These are phyloP conservation scores for Brotula barbata DNA, from an alignment of 2,797 vertebrate species.

Conservation along the genomic window DNA sequence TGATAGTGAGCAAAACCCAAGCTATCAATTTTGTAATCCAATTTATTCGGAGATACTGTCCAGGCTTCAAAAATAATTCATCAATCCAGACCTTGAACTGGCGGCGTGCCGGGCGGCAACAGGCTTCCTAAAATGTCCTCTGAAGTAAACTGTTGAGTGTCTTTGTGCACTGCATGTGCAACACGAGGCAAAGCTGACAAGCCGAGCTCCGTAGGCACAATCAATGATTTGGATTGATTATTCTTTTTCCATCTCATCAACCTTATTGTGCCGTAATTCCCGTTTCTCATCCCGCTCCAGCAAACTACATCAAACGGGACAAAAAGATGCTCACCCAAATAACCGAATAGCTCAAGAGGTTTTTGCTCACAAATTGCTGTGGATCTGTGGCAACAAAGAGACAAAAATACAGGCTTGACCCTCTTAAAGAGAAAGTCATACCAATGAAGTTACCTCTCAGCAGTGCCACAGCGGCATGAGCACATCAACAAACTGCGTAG, in stretches of 20 bases:
- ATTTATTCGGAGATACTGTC: neutral
- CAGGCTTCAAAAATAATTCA: neutral
- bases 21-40: neutral
- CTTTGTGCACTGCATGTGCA: constrained; percentile 23
- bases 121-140: constrained; percentile 1
- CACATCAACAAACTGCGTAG: constrained; percentile 3
- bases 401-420: constrained; percentile 55
- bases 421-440: constrained; percentile 16
- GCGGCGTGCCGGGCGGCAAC: neutral
- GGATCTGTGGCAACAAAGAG: constrained; percentile 31
- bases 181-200: constrained; percentile 30
- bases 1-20: neutral
- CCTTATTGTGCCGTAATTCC: constrained; percentile 35
- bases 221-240: constrained; percentile 28
- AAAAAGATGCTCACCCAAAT: constrained; percentile 43
- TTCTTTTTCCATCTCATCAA: constrained; percentile 44
- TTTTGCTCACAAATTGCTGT: constrained; percentile 29
- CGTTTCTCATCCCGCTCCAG: constrained; percentile 32
- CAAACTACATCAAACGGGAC: constrained; percentile 35
- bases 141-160: constrained; percentile 11
- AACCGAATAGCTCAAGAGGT: constrained; percentile 45
- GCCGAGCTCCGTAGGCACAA: constrained; percentile 27
- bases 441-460: constrained; percentile 3
- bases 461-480: constrained; percentile 4
- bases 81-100: constrained; percentile 10